Base-by-base conservation (phyloP, 2,888 invertebrate genomes). In the Labia minor region DNA sequence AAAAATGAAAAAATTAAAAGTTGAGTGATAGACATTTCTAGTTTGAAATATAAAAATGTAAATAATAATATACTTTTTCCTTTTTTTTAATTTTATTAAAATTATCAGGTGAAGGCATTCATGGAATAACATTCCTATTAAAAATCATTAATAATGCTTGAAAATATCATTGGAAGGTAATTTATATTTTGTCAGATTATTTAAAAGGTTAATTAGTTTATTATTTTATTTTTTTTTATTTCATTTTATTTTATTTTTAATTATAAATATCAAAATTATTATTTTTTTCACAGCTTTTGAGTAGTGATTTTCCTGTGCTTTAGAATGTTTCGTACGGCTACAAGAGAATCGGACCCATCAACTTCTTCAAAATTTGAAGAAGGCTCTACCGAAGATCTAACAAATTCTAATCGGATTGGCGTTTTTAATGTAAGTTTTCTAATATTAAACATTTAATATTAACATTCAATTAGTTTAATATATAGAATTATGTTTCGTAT, bases 311-410 rank as follows among this genome's bases (percentile, higher is more conserved):
- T 49, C 14, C 49, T 49, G 49, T 49, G 49, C 49, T 49, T 65
- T 49, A 70, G 71, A 69, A 71, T 71, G 71, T 71, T 71, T 62
- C 67, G 70, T 37, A 65, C 69, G 26, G 67, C 70, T 33, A 65
- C 67, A 26, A 69, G 70, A 67, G 67, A 67, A 37, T 20, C 65
- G 19, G 67, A 67, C 26, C 66, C 61, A 26, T 33, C 67, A 62
- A 61, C 68, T 16, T 19, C 65, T 26, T 65, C 63, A 19, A 66
- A 65, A 61, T 64, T 66, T 62, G 68, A 68, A 3, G 37, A 66
- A 37, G 62, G 62, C 20, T 65, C 33, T 3, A 61, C 61, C 37
- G 65, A 63, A 19, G 66, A 61, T 63, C 67, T 49, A 16, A 65
- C 67, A 67, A 26, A 63, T 26, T 33, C 62, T 14, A 11, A 65